Evolutionary conservation across 2,113 vertebrate genomes (phyloP), one percentile per base, ranked within the genome.

Genomic region (Poecilia latipinna): DNA sequence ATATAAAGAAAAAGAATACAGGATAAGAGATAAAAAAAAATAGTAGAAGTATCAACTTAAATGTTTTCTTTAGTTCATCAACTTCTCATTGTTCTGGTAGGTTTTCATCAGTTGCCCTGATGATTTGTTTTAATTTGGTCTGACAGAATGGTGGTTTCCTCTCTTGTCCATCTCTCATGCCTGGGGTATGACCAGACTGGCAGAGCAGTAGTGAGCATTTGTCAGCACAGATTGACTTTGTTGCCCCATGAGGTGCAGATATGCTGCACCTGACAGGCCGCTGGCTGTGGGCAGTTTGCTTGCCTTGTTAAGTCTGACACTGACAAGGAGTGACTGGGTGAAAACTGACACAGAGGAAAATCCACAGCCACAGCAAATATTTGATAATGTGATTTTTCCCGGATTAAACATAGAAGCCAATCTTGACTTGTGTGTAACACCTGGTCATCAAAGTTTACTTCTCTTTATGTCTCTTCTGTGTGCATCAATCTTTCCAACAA

Each of bases 361-460:
- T 84, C 83, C 79, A 85, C 69, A n/a, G 86, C 85, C 74, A 82
- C 81, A 68, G 86, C 92, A 94, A 93, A 94, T 94, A 93, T 93
- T 93, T 94, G 91, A 90, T 89, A 84, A 91, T 86, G 90, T 85
- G 87, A 90, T 94, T 92, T 92, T 83, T 28, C 61, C 79, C 72
- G 80, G 88, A 90, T 86, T 86, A 86, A 81, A 90, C 82, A 89
- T 77, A 79, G 85, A 44, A 85, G 83, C 68, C 15, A 31, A 68
- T 91, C 91, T 92, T 91, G 89, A 90, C 87, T 88, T 90, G 91
- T 88, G 75, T 81, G 74, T 88, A 88, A 88, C 88, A 86, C 87
- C 77, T 82, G 62, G 61, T 77, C 32, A 11, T 79, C 72, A 75
- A 61, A 78, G 65, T 87, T 70, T 79, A 74, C 88, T 65, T 84